Evolutionary conservation across 2,888 invertebrate species (phyloP).

Genomic region (Eurois occulta): DNA sequence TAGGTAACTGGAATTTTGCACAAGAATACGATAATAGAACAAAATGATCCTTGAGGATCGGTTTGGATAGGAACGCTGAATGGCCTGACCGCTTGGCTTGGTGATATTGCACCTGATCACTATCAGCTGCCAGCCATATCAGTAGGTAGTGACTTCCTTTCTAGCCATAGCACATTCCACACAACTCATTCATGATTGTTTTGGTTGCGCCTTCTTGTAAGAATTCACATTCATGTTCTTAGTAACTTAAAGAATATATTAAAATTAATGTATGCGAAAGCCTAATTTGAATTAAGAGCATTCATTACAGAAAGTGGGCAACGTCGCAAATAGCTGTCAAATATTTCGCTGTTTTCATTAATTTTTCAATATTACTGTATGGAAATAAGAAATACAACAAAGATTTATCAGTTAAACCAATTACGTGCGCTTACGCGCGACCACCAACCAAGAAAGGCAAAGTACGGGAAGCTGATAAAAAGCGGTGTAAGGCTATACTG

Average conservation of each 20-base stretch:
- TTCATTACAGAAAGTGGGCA: too few species aligned
- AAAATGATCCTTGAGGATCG: too few species aligned
- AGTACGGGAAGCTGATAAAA: background rate
- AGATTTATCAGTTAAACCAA: conserved; percentile 31
- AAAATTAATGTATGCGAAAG: background rate
- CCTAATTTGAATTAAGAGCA: conserved; percentile 11
- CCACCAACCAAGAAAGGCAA: background rate
- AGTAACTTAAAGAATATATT: background rate
- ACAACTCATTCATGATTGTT: background rate
- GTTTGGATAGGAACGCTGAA: too few species aligned
- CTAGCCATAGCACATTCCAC: background rate
- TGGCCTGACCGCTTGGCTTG: too few species aligned
- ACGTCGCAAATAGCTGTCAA: too few species aligned
- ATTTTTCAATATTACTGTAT: too few species aligned
- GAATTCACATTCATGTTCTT: background rate
- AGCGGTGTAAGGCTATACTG: too few species aligned
- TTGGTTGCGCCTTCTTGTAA: background rate
- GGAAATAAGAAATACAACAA: too few species aligned
- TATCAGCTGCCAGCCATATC: background rate
- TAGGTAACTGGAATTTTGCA: too few species aligned
- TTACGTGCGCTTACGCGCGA: conserved; percentile 18
- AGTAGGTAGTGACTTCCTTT: background rate
- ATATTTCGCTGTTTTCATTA: too few species aligned
- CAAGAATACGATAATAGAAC: too few species aligned
- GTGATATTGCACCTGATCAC: background rate